Percentiles rank a stretch among this genome's conserved stretches.
Conservation (phyloP, 2,113 vertebrate species). For the Pedetes capensis region DNA sequence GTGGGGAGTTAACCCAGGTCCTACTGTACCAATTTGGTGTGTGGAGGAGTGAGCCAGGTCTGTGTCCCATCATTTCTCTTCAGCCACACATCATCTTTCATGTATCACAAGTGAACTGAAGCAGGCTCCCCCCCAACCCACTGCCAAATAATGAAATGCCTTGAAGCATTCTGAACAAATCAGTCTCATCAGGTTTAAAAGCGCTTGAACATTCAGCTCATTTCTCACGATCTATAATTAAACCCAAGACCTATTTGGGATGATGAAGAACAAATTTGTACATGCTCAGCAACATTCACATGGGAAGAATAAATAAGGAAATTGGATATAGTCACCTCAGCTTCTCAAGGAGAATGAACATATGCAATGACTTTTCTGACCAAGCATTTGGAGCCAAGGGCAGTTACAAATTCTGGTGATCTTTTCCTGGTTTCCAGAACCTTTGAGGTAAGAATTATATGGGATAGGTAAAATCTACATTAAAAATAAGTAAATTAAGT, state of each 20-base stretch:
- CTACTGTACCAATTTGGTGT: not conserved
- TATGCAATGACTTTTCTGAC: slow-evolving; percentile 39
- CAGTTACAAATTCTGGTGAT: not conserved
- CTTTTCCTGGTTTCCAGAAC: slow-evolving; percentile 40
- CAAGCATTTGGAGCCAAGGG: slow-evolving; percentile 3
- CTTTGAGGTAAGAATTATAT: slow-evolving; percentile 15
- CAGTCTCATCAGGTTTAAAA: not conserved
- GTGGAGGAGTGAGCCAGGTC: not conserved
- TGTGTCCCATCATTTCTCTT: not conserved
- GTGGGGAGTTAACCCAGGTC: not conserved
- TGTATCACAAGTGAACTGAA: not conserved
- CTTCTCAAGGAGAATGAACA: slow-evolving; percentile 44
- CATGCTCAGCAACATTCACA: slow-evolving; percentile 14
- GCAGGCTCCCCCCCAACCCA: not conserved
- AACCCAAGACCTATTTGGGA: slow-evolving; percentile 44
- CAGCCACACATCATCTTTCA: slow-evolving; percentile 45
- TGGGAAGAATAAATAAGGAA: not conserved
- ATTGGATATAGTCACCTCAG: not conserved
- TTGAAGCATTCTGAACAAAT: not conserved
- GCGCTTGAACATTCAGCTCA: not conserved
- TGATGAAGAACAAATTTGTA: slow-evolving; percentile 43
- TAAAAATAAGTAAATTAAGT: not conserved
- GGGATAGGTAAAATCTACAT: slow-evolving; percentile 30
- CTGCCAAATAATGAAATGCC: not conserved
- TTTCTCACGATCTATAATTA: slow-evolving; percentile 46